Evolutionary conservation across 2,888 invertebrate genomes (phyloP), one percentile per base, ranked within the genome.

Genomic region (Eristalinus sepulchralis): DNA sequence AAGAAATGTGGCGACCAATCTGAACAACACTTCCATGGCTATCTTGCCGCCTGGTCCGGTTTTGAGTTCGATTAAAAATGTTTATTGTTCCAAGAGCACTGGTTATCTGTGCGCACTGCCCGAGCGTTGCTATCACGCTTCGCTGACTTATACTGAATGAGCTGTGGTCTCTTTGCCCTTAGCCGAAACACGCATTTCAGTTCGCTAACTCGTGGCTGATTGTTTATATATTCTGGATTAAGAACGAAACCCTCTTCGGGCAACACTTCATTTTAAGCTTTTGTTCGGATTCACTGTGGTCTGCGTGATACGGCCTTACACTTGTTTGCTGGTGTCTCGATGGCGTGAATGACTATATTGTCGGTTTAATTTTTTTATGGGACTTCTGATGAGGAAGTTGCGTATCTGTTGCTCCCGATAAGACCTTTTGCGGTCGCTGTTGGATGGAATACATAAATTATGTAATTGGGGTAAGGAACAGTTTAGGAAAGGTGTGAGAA

Each of bases 1-100:
- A 11, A 89, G 63, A 11, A 88, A 55, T 31, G 88, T 67, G 64
- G 81, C 88, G 0, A 87, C 53, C 11, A 89, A 53, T 73, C 89
- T 36, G 17, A 89, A 62, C 31, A 88, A 4, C 9, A 89, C 47
- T 71, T 89, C 89, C 89, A 89, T 89, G 55, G 67, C 62, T 24
- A 24, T 47, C 31, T 13, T 24, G 10, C n/a, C 10, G 8, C 9
- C 34, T 9, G 1, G 9, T 34, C 34, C 34, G 8, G 17, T 47
- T 47, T 47, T 47, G 17, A 47, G 17, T 47, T 47, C 47, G 2
- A 47, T 17, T 17, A 55, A 55, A 31, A 71, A 11, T 47, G 64
- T 31, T 24, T 8, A 55, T 62, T 24, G n/a, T 31, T 47, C 3
- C 47, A 67, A 13, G 6, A 27, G 63, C 6, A 22, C 34, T 9